Evolutionary conservation across 2,888 invertebrate genomes (phyloP), one percentile per base, ranked within the genome.

Genomic region (Drosophila anomalipes): DNA sequence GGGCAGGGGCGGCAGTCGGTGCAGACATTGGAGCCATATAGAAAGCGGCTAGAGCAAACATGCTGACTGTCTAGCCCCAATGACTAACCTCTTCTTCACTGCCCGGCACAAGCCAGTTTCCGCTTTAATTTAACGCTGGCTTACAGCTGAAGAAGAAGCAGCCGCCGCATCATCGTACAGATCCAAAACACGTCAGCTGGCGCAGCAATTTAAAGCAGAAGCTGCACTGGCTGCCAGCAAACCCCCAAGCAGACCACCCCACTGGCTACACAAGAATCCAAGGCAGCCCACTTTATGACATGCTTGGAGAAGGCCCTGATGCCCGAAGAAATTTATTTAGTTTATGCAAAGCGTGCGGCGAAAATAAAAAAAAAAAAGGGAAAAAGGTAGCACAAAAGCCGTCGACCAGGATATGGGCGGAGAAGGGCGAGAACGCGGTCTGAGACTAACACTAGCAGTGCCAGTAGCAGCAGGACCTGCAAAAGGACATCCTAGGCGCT

Each of bases 81-180:
- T 47, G 47, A 26, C 14, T 28, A 10, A 30, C 41, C 39, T 60
- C 51, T 59, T 69, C 30, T 44, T 47, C 37, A 49, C 41, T 53
- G 68, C 35, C 59, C 35, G 71, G 66, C 74, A 56, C 66, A 71
- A 87, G 84, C 82, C 88, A 82, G 90, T 86, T 88, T 88, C 83
- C 77, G 86, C 89, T 86, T 90, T 90, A 86, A 90, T 90, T 86
- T 90, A 88, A 86, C 81, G 86, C 86, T 74, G 86, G 83, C 78
- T 77, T 72, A 80, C 56, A 70, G 60, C 37, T 58, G 30, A 28
- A 16, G 19, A 41, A 63, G 39, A n/a, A 68, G 64, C n/a, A 68
- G 60, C 16, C 54, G 65, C 59, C 51, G 56, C 71, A 53, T 49
- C 39, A 57, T 37, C 16, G 33, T n/a, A 22, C 12, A 37, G 37